These are phyloP conservation scores for Eriocheir sinensis DNA, from an alignment of 1,140 invertebrate genomes.

Conservation along the genomic window DNA sequence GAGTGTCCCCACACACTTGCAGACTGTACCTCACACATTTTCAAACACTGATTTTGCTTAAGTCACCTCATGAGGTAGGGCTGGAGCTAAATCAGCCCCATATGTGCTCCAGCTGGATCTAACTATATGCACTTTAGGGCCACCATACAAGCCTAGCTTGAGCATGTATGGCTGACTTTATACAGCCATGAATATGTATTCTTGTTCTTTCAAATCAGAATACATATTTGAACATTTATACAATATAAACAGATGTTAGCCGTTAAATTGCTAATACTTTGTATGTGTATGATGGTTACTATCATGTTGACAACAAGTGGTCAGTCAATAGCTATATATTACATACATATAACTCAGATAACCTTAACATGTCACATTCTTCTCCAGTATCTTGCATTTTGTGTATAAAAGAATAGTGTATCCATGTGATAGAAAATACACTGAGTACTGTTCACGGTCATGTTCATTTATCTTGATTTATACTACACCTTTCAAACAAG, in stretches of 20 bases:
- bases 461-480: slow-evolving; percentile 4
- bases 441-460: background rate
- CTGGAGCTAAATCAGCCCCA: no score
- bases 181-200: background rate
- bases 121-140: no score
- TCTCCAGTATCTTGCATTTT: background rate
- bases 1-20: no score
- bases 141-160: no score
- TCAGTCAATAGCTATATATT: background rate
- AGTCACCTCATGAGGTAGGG: no score
- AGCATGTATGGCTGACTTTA: no score
- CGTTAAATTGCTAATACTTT: background rate
- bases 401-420: slow-evolving; percentile 17
- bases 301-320: background rate
- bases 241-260: background rate
- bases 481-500: background rate
- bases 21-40: no score
- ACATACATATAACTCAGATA: background rate
- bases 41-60: no score
- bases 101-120: no score
- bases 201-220: background rate
- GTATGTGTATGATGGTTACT: background rate
- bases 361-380: background rate
- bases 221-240: background rate
- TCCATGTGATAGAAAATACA: slow-evolving; percentile 25